phyloP scores from a whole-genome alignment of 2,888 invertebrate species.

The Drosophila yooni region DNA sequence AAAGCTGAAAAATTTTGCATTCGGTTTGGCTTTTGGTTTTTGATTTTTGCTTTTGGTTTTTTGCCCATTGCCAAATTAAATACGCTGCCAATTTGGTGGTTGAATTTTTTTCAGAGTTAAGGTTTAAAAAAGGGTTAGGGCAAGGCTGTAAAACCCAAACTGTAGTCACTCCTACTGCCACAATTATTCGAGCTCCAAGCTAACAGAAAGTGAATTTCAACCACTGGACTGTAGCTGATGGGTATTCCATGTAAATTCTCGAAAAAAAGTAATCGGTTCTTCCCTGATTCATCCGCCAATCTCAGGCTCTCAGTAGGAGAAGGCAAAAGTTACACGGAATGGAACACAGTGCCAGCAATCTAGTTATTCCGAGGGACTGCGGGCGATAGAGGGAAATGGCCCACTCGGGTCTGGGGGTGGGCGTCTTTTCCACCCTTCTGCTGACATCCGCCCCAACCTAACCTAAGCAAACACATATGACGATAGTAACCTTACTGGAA shows the following conservation, averaged over 20 bases:
- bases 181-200: background rate
- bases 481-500: background rate
- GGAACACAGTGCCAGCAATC: no score
- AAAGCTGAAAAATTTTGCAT: conserved; percentile 9
- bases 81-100: conserved; percentile 27
- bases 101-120: background rate
- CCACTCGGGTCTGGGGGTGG: background rate
- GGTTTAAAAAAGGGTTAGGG: background rate
- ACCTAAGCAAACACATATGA: background rate
- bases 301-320: background rate
- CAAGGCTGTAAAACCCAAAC: conserved; percentile 6
- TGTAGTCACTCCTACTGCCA: background rate
- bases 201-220: background rate
- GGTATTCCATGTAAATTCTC: background rate
- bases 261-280: background rate
- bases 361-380: no score
- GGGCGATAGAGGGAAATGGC: background rate
- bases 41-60: background rate
- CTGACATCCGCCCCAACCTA: background rate
- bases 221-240: background rate
- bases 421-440: background rate
- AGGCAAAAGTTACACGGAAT: no score
- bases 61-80: conserved; percentile 27
- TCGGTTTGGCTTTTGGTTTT: background rate
- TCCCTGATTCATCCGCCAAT: background rate